These are phyloP conservation scores for Hormaphis cornu DNA, from an alignment of 1,140 invertebrate genomes.

Conservation along the genomic window DNA sequence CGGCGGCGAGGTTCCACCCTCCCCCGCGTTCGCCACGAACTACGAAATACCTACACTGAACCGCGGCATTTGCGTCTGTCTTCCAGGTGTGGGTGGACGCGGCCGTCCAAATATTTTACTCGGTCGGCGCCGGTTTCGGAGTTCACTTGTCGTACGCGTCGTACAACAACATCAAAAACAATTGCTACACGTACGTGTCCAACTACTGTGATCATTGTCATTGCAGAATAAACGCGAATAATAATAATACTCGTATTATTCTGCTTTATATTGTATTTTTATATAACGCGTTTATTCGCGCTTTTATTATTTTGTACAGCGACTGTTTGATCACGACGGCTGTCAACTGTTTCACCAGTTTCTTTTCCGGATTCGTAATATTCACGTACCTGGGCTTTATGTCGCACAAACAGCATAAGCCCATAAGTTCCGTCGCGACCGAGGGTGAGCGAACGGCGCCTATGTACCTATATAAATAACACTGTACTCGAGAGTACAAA, in stretches of 20 bases:
- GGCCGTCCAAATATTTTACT: conserved; percentile 84
- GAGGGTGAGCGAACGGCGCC: conserved; percentile 51
- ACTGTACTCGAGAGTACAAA: no score
- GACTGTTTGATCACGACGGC: conserved; percentile 63
- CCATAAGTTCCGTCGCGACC: conserved; percentile 75
- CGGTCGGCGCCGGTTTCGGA: conserved; percentile 83
- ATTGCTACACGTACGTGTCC: conserved; percentile 60
- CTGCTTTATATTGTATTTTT: no score
- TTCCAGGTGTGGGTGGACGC: conserved; percentile 91
- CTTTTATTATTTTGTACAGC: conserved; percentile 45
- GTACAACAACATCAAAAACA: conserved; percentile 79
- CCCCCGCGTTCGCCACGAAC: no score
- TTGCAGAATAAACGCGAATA: no score
- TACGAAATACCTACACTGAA: no score
- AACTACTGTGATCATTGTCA: no score
- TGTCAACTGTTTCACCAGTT: conserved; percentile 78
- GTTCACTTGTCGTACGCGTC: conserved; percentile 81
- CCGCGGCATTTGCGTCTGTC: no score
- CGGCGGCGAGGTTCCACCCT: no score
- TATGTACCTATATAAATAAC: neutral
- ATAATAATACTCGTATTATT: no score
- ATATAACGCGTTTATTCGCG: neutral
- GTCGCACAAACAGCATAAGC: conserved; percentile 66
- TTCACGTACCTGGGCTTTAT: conserved; percentile 92
- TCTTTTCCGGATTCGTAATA: conserved; percentile 87